Base-by-base conservation (phyloP, 2,797 vertebrate genomes). In the Eremophila alpestris region DNA sequence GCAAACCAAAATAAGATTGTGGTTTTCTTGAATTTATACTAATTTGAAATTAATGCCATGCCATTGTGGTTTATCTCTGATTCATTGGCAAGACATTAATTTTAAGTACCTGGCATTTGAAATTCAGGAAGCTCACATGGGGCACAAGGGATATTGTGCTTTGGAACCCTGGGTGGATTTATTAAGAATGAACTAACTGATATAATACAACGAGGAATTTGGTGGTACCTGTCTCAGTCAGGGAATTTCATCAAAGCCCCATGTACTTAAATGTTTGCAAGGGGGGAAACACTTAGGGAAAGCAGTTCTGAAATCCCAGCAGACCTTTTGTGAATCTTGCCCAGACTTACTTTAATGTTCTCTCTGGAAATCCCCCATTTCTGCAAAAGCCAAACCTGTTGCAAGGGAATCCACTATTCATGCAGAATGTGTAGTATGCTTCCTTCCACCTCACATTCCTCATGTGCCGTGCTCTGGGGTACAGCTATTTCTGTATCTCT, bases 371-470 rank as follows among this genome's bases (percentile, higher is more conserved):
- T 52, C 23, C 32, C 34, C 27, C 12, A 13, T 82, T 93, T 70
- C 83, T 93, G 85, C 77, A 86, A 76, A 86, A 89, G 52, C 36
- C 79, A 89, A 75, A 90, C 60, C 74, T 93, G 77, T 94, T 90
- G 80, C 80, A 79, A 69, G 18, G 49, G 52, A 94, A 84, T 87
- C 88, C 65, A 45, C 69, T 70, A 3, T 34, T 62, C 18, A 6
- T 18, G 60, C 49, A 76, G 77, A n/a, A 91, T 63, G 73, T 17
- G 55, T 2, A 49, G 24, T 30, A 4, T 49, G 13, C 18, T 74
- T 59, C 71, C 82, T 76, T 87, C 74, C 51, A 52, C 62, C 65
- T 80, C 1, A 0, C 12, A 3, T 1, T 65, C 73, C 36, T 92
- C 16, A 0, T 23, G 70, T 58, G 45, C 82, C 76, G 43, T 55